Evolutionary conservation across 2,113 vertebrate species (phyloP).

Genomic region (Triplophysa siluroides): DNA sequence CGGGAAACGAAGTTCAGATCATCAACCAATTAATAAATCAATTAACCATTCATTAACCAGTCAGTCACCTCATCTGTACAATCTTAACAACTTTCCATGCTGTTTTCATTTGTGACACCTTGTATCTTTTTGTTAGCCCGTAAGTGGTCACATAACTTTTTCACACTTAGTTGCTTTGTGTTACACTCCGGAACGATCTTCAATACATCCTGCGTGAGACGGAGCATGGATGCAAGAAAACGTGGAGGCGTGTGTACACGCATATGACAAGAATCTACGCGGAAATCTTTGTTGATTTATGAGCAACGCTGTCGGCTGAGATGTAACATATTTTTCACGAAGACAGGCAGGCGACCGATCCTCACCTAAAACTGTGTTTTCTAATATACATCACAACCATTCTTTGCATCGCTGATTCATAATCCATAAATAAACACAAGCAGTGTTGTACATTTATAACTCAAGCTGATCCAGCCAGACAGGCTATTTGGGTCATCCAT

Average conservation of each 20-base stretch:
- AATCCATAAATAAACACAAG: slow-evolving; percentile 48
- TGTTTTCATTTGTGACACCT: not conserved
- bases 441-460: slow-evolving; percentile 45
- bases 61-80: not conserved
- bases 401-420: slow-evolving; percentile 46
- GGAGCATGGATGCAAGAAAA: not conserved
- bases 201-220: not conserved
- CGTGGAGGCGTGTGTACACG: not conserved
- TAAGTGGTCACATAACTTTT: not conserved
- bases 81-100: not conserved
- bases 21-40: not conserved
- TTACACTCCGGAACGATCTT: not conserved
- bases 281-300: slow-evolving; percentile 47
- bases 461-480: slow-evolving; percentile 44
- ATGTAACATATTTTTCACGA: slow-evolving; percentile 48
- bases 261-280: slow-evolving; percentile 14
- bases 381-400: slow-evolving; percentile 49
- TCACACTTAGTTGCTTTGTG: not conserved
- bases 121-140: not conserved
- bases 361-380: slow-evolving; percentile 16
- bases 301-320: slow-evolving; percentile 32
- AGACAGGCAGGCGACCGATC: slow-evolving; percentile 14
- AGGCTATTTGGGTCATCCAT: slow-evolving; percentile 52
- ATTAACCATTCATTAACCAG: not conserved
- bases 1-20: no score